Conservation (phyloP, 2,888 invertebrate genomes). For the Sarcophaga subvicina region DNA sequence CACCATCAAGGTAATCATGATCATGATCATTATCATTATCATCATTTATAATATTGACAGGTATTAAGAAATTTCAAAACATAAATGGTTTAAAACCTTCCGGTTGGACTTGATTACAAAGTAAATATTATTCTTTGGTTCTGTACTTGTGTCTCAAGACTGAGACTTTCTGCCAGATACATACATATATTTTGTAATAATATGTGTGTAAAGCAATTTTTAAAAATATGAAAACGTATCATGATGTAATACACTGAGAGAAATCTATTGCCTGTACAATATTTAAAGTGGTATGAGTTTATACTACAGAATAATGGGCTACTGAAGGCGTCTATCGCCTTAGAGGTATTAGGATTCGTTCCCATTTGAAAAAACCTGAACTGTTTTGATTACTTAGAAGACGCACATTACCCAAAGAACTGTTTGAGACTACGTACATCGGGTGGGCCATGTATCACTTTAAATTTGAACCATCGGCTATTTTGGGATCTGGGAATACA, state of each 20-base stretch:
- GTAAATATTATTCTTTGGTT: slow-evolving; percentile 50
- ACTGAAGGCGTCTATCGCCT: too few relatives aligned
- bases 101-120: slow-evolving; percentile 51
- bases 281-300: too few relatives aligned
- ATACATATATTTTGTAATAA: neutral
- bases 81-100: slow-evolving; percentile 36
- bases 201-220: neutral
- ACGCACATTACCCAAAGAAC: too few relatives aligned
- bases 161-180: neutral
- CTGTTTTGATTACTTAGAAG: too few relatives aligned
- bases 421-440: too few relatives aligned
- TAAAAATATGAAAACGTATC: neutral
- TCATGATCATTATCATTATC: slow-evolving; percentile 44
- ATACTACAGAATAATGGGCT: too few relatives aligned
- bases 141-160: neutral
- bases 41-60: slow-evolving; percentile 60
- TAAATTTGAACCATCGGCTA: neutral
- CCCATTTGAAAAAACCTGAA: too few relatives aligned
- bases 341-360: too few relatives aligned
- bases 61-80: slow-evolving; percentile 54
- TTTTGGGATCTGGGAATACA: neutral
- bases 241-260: neutral
- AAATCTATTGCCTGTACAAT: neutral
- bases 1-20: slow-evolving; percentile 1
- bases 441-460: too few relatives aligned